A percentile compares a stretch with the other conserved stretches of the same genome.
Evolutionary conservation across 2,113 vertebrate species (phyloP).

Genomic region (Ceyx margarethae): DNA sequence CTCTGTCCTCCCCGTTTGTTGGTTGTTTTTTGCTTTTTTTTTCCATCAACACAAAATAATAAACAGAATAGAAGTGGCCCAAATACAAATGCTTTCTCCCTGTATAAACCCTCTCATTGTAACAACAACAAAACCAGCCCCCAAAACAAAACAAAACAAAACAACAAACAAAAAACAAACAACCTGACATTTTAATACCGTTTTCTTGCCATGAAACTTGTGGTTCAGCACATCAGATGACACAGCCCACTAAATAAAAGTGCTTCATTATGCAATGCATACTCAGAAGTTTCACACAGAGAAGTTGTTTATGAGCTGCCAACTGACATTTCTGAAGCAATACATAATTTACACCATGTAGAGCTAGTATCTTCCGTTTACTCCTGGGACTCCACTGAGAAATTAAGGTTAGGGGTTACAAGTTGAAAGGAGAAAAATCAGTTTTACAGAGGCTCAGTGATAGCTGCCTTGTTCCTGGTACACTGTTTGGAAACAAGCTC

Average conservation of each 20-base stretch:
- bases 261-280: not conserved
- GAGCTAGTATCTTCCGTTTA: not conserved
- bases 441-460: not conserved
- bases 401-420: not conserved
- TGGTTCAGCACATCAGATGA: not conserved
- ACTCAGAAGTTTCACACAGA: not conserved
- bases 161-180: not conserved
- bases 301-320: not conserved
- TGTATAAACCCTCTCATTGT: not conserved
- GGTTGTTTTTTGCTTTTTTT: not conserved
- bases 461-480: not conserved
- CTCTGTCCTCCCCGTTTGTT: not conserved
- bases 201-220: not conserved
- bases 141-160: too few species aligned
- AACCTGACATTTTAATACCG: not conserved
- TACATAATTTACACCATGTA: not conserved
- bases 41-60: not conserved
- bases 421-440: not conserved
- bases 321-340: not conserved
- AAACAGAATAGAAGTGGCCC: not conserved
- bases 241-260: not conserved
- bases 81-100: not conserved
- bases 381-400: not conserved
- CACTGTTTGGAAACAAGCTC: not conserved
- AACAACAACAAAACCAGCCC: not conserved